Conservation (phyloP, 2,113 vertebrate genomes). For the Xiphorhynchus elegans region DNA sequence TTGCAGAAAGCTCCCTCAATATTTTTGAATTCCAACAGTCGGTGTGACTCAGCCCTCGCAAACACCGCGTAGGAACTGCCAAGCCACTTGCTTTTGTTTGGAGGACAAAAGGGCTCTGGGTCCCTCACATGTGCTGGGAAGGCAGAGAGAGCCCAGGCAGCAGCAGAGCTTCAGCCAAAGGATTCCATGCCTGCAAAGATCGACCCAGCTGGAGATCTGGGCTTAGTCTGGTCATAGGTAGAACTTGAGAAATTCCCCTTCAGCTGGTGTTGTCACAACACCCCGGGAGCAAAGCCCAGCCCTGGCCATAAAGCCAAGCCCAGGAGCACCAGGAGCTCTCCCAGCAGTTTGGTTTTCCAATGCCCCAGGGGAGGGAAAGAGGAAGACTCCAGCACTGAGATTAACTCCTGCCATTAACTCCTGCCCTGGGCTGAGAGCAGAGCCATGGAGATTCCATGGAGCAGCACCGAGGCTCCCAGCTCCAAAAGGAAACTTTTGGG, state of each 20-base stretch:
- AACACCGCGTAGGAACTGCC: not conserved
- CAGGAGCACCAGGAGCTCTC: not conserved
- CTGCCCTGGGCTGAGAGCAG: not conserved
- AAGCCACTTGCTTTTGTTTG: not conserved
- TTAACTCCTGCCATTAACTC: not conserved
- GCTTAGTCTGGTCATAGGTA: accelerated
- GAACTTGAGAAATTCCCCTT: not conserved
- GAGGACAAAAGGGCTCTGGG: not conserved
- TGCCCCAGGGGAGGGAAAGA: not conserved
- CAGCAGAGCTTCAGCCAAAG: not conserved
- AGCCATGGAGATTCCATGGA: not conserved
- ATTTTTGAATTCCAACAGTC: not conserved
- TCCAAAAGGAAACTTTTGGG: not conserved
- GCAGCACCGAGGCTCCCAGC: not conserved
- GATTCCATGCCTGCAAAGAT: accelerated
- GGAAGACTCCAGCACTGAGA: not conserved
- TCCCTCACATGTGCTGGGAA: not conserved
- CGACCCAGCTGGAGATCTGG: not conserved
- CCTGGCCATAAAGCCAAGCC: not conserved
- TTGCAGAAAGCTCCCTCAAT: not conserved
- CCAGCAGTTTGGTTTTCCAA: not conserved
- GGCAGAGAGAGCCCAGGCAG: not conserved
- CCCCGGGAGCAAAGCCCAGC: not conserved
- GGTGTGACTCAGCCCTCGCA: conserved; percentile 15
- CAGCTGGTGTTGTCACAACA: not conserved